Base-by-base conservation (phyloP, 35 echinoderm and acorn worm genomes). In the Eucidaris tribuloides region DNA sequence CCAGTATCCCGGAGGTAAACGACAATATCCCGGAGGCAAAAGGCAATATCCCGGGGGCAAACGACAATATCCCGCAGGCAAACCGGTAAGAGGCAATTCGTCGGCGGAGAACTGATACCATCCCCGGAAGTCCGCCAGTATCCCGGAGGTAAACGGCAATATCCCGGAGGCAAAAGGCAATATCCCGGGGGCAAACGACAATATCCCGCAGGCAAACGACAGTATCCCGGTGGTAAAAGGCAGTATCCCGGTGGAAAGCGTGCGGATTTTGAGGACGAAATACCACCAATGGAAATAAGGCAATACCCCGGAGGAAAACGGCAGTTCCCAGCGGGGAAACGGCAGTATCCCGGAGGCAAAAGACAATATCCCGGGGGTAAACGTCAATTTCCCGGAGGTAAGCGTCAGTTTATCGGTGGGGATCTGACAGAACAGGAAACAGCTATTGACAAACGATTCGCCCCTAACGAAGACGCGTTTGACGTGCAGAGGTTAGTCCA, bases 231-330 rank as follows among this genome's bases (percentile, higher is more conserved):
- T 18, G 68, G 28, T 18, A 74, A 74, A n/a, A 74, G 68, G 41
- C 68, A 74, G 37, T 74, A 74, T 40, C 68, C 68, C 25, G 68
- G 68, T 38, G 68, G 68, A 14, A 74, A 74, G 44, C 68, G 68
- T 9, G 38, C 68, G 40, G 68, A 74, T 42, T 9, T 11, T 36
- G 68, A 74, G 38, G 35, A 74, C 24, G 36, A 74, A 7, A 27
- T 74, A 7, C 68, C 44, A 22, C 36, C 68, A n/a, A 74, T 74
- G 68, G 68, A 74, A 74, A 42, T 74, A 17, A 33, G 68, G 44
- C 61, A 64, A 32, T 64, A 64, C 25, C 61, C 61, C 19, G 61
- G 61, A 28, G 61, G 61, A 32, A 64, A 64, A 28, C 61, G 61
- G 11, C 68, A 74, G 38, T 74, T 13, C 27, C 68, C 68, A 2